A percentile compares a stretch with the other conserved stretches of the same genome.
phyloP scores from a whole-genome alignment of 2,113 vertebrate species.

The Pyrgilauda ruficollis region DNA sequence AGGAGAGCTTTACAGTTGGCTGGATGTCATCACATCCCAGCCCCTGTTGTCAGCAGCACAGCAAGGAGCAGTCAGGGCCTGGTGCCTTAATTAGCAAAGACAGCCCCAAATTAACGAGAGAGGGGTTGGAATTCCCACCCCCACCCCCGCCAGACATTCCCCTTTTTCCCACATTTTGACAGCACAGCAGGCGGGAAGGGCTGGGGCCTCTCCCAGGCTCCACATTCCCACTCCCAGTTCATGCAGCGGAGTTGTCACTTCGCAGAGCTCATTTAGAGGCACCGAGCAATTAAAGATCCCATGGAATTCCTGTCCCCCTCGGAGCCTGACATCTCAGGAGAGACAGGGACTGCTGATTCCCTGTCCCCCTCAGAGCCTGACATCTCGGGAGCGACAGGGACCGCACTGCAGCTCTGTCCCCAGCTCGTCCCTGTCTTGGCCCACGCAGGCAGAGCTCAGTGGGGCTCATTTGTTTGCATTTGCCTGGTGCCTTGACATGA shows the following conservation, averaged over 20 bases:
- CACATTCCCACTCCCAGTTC: rapidly evolving
- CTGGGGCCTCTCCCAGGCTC: background rate
- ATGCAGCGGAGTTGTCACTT: background rate
- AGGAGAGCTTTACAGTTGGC: background rate
- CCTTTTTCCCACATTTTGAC: background rate
- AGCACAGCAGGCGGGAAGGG: slow-evolving; percentile 9
- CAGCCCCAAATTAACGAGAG: background rate
- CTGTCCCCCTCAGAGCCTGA: slow-evolving; percentile 6
- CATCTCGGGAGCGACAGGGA: background rate
- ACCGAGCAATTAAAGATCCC: background rate
- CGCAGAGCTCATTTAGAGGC: background rate
- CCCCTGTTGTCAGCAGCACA: background rate
- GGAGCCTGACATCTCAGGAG: background rate
- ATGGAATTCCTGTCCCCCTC: background rate
- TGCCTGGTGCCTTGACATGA: slow-evolving; percentile 61
- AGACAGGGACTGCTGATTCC: background rate
- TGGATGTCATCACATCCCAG: background rate
- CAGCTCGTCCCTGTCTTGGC: slow-evolving; percentile 8
- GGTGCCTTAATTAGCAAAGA: slow-evolving; percentile 8
- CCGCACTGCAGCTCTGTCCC: background rate
- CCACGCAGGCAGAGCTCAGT: slow-evolving; percentile 23
- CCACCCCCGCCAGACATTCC: background rate
- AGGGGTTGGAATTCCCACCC: background rate
- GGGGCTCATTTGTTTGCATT: slow-evolving; percentile 65
- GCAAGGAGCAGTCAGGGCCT: background rate